phyloP scores from a whole-genome alignment of 2,797 vertebrate species.

The Halcyon leucocephala region DNA sequence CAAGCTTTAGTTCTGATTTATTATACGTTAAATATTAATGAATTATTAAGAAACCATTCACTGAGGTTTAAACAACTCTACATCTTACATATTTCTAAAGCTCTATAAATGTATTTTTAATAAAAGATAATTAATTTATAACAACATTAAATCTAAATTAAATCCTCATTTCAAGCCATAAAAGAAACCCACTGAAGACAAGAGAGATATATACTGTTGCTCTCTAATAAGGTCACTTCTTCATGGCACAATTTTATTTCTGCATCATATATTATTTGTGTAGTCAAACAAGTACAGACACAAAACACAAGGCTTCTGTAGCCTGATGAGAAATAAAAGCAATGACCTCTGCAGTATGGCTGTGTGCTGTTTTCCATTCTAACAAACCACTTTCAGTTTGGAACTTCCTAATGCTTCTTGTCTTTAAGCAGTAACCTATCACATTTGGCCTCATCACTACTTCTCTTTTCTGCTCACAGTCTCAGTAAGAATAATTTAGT shows the following conservation, averaged over 20 bases:
- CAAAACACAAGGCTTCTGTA: neutral
- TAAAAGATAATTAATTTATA: conserved; percentile 61
- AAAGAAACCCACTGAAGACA: neutral
- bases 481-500: neutral
- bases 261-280: neutral
- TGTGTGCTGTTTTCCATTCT: neutral
- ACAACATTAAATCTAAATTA: conserved; percentile 45
- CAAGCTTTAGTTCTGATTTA: neutral
- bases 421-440: neutral
- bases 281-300: neutral
- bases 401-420: neutral
- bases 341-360: neutral
- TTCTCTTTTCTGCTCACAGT: neutral
- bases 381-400: neutral
- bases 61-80: conserved; percentile 37
- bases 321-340: neutral
- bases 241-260: neutral
- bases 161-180: conserved; percentile 17
- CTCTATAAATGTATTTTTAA: conserved; percentile 51
- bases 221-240: conserved; percentile 12
- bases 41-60: conserved; percentile 51
- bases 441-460: neutral
- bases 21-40: conserved; percentile 54
- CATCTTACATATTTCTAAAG: conserved; percentile 12
- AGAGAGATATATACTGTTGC: neutral